Evolutionary conservation across 1,140 invertebrate genomes (phyloP).

Genomic region (Conopomorpha cramerella): DNA sequence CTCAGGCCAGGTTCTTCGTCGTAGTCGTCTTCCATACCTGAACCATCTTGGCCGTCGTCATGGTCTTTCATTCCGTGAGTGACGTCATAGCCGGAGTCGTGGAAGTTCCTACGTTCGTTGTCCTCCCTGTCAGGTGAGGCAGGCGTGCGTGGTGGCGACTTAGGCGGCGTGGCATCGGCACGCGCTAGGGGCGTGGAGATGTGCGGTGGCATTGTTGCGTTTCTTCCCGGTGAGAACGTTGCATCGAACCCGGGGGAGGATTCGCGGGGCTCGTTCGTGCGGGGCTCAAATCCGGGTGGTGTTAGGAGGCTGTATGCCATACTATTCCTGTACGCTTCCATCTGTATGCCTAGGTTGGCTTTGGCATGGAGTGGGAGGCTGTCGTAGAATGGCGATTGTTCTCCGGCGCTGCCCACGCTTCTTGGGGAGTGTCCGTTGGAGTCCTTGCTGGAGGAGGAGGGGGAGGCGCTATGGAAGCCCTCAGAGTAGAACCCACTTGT

Average conservation of each 20-base stretch:
- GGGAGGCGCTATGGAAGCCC: constrained; percentile 55
- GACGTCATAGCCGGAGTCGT: constrained; percentile 39
- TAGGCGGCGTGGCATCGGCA: constrained; percentile 53
- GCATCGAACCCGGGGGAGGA: constrained; percentile 51
- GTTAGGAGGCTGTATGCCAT: constrained; percentile 43
- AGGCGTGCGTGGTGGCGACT: constrained; percentile 55
- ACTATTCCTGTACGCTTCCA: constrained; percentile 28
- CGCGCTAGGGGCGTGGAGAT: constrained; percentile 40
- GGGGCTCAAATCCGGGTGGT: constrained; percentile 39
- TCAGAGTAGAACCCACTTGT: constrained; percentile 53
- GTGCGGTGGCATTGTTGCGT: constrained; percentile 35
- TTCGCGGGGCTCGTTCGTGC: constrained; percentile 25
- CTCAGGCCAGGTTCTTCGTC: constrained; percentile 69
- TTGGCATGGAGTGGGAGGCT: constrained; percentile 39
- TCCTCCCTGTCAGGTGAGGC: constrained; percentile 32
- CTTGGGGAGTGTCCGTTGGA: constrained; percentile 48
- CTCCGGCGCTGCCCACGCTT: constrained; percentile 43
- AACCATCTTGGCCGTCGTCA: constrained; percentile 51
- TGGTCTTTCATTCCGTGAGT: constrained; percentile 25
- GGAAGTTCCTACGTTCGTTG: constrained; percentile 24
- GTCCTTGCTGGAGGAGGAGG: constrained; percentile 52
- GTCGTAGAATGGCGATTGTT: constrained; percentile 54
- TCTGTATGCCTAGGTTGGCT: constrained; percentile 40
- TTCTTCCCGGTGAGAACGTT: constrained; percentile 37
- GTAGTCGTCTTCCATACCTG: constrained; percentile 59